Base-by-base conservation (phyloP, 2,797 vertebrate species). In the Pseudochromis fuscus region DNA sequence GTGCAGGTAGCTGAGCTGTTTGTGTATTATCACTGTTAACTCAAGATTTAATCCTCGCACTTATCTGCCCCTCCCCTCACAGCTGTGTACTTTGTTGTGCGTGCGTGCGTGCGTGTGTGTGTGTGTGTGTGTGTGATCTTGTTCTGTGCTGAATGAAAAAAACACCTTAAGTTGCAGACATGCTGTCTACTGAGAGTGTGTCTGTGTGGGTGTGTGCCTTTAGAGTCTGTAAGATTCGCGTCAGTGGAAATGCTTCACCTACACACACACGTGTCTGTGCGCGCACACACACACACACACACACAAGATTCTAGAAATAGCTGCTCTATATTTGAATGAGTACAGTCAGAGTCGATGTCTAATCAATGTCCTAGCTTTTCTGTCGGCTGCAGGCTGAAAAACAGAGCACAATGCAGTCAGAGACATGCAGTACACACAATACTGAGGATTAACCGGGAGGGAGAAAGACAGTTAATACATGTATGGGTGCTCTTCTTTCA, bases 271-370 rank as follows among this genome's bases (percentile, higher is more conserved):
- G 38, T 48, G 13, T 0, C 19, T 40, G 24, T 37, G 51, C 37
- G 30, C 49, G 51, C 37, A 19, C 49, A 60, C 25, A 48, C 48
- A 53, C 55, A 57, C 52, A 46, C 42, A 55, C 68, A 76, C 67
- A 67, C 27, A 72, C 48, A 51, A n/a, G 11, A 38, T 23, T 68
- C 86, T 70, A 44, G 76, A 91, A 91, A 91, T 91, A 92, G 87
- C 87, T 87, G 85, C 81, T 92, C 91, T 91, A 90, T 86, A 92
- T 91, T 85, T 90, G 87, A 90, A 88, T 76, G 86, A 84, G 83
- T 87, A 83, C 87, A 91, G 87, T 81, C 87, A 83, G 62, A 87
- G 86, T 88, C 85, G 45, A 88, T 91, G 84, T 87, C 86, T 86
- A 89, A 91, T 91, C 86, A 85, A 89, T 92, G 87, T 66, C 51